Evolutionary conservation across 2,888 invertebrate species (phyloP), one percentile per base, ranked within the genome.

Genomic region (Noctua janthe): DNA sequence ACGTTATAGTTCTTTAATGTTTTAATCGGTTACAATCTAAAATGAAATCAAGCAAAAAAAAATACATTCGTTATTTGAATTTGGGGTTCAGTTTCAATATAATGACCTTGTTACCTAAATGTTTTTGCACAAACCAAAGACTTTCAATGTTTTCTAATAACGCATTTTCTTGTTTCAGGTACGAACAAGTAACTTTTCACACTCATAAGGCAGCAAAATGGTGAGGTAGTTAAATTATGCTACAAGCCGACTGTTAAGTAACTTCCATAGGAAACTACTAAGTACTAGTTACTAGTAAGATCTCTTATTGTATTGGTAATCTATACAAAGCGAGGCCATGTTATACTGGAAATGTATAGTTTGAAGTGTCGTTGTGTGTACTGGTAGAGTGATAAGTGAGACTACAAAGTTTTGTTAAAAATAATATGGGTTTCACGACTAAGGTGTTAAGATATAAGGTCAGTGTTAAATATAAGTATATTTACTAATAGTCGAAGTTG

Each of bases 151-250:
- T 59, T 64, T 69, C 59, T 82, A 69, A 69, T 47, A 51, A 76
- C 8, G 0, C 0, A 7, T 70, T 49, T 71, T 64, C n/a, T 87
- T 88, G 82, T 89, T 88, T 54, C 85, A 88, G 88, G 89, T 88
- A 88, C 39, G 51, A 20, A 23, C n/a, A 10, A 54, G 64, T 29
- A 15, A 10, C 7, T 51, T 5, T 71, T 66, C 54, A 54, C 0
- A 7, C 11, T 39, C 23, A 1, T 54, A 49, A 10, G 17, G 8
- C 17, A 17, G 20, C 66, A 20, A 3, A 5, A 66, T 66, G 35
- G 39, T 66, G 20, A 81, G 39, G 7, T 47, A 6, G 17, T 51
- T 29, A 29, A 39, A 23, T 11, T 59, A 59, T 59, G 11, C 11
- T 1, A n/a, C 13, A n/a, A 13, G n/a, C n/a, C n/a, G 13, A 59